Evolutionary conservation across 2,797 vertebrate genomes (phyloP), one percentile per base, ranked within the genome.

Genomic region (Acanthurus tractus): DNA sequence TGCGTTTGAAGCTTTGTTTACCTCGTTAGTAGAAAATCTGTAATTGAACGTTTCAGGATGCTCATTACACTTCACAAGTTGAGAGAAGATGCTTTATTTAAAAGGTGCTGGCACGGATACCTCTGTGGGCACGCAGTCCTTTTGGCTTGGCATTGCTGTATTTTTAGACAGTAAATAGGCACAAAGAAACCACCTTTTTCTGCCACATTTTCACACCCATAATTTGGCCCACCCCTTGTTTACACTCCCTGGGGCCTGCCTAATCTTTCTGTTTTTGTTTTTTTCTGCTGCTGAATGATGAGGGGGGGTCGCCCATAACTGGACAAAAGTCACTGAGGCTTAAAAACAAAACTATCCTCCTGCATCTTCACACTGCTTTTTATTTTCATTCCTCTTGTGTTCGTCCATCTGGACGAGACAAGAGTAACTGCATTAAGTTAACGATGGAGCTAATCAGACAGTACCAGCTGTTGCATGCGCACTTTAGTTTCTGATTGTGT

Each of bases 151-250:
- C 85, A 84, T 53, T 42, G 72, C 45, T 72, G 44, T 93, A 93
- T 93, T 94, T 91, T 92, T 93, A 93, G 89, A 76, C 74, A 44
- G 78, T 81, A 89, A 93, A 90, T 77, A 78, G 85, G 81, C 72
- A 79, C 57, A 75, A 78, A 82, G 84, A 90, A 90, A 93, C 85
- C 86, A 88, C 89, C 83, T 91, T 88, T 87, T 82, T 85, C 80
- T 79, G 85, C 86, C 90, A 82, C 84, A 83, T 84, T 92, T 87
- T 91, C 71, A 86, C 87, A 93, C 88, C 90, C 74, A 54, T 94
- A 90, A 92, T 94, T 94, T 91, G 76, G 70, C 85, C 87, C 88
- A 79, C 92, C 86, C 79, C 74, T 83, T 92, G 90, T 93, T 93
- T 94, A 92, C 81, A 29, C 78, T 89, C 40, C 29, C 8, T 61